phyloP scores from a whole-genome alignment of 2,113 vertebrate genomes.

The Pseudorhombus dupliciocellatus region DNA sequence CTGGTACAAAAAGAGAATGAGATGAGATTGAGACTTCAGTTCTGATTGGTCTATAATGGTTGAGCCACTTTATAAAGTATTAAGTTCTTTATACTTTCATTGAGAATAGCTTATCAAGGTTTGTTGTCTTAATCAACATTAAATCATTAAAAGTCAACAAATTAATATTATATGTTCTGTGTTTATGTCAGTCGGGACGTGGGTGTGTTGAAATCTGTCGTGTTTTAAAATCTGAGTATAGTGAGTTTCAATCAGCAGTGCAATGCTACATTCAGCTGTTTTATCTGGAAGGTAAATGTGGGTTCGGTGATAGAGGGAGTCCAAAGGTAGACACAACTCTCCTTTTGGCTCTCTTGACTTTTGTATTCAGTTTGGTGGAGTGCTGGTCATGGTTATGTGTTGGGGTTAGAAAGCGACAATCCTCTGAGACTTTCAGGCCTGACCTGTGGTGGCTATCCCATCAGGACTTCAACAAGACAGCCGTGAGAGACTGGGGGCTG shows the following conservation, averaged over 20 bases:
- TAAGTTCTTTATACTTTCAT: neutral
- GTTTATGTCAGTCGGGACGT: slow-evolving; percentile 1
- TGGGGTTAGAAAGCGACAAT: slow-evolving; percentile 34
- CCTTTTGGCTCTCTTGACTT: slow-evolving; percentile 67
- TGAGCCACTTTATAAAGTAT: neutral
- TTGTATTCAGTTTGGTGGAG: slow-evolving; percentile 38
- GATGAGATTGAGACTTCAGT: neutral
- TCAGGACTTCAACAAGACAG: slow-evolving; percentile 75
- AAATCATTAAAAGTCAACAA: slow-evolving; percentile 12
- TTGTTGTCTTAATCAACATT: slow-evolving; percentile 15
- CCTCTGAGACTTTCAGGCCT: slow-evolving; percentile 47
- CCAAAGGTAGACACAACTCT: slow-evolving; percentile 53
- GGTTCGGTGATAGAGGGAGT: slow-evolving; percentile 60
- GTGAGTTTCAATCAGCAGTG: slow-evolving; percentile 12
- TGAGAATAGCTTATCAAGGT: neutral
- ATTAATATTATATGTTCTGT: neutral
- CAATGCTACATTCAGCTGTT: neutral
- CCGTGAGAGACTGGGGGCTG: slow-evolving; percentile 73
- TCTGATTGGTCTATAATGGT: neutral
- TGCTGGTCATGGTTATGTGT: slow-evolving; percentile 49
- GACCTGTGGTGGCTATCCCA: slow-evolving; percentile 73
- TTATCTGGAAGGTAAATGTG: slow-evolving; percentile 11
- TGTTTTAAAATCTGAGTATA: neutral
- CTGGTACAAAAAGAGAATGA: neutral
- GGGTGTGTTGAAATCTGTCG: neutral